phyloP scores from a whole-genome alignment of 2,888 invertebrate genomes.

The Aricia artaxerxes region DNA sequence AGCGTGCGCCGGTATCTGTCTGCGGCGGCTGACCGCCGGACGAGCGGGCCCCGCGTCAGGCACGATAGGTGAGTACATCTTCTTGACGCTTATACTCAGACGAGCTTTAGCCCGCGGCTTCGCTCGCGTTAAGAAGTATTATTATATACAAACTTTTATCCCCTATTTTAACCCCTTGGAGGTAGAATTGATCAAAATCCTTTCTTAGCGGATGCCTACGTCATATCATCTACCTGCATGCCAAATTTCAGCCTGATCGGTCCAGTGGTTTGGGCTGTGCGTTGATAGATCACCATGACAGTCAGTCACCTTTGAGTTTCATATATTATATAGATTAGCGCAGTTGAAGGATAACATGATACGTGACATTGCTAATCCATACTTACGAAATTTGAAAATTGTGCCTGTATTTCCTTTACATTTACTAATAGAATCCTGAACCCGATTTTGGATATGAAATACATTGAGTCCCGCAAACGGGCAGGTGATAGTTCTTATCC shows the following conservation, averaged over 20 bases:
- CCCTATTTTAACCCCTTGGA: too few relatives aligned
- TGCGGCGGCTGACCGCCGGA: constrained; percentile 74
- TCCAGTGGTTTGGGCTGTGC: too few relatives aligned
- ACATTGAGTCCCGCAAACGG: too few relatives aligned
- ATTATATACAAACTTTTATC: too few relatives aligned
- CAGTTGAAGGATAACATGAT: neutral
- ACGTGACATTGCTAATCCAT: neutral
- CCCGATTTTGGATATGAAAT: neutral
- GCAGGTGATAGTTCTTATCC: neutral
- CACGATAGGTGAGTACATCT: constrained; percentile 67
- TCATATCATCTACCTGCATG: too few relatives aligned
- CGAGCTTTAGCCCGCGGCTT: too few relatives aligned
- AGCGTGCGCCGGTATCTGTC: constrained; percentile 87
- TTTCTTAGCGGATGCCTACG: too few relatives aligned
- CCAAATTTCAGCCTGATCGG: too few relatives aligned
- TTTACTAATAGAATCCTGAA: neutral
- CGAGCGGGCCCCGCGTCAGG: constrained; percentile 59
- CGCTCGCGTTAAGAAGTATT: too few relatives aligned
- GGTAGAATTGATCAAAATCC: too few relatives aligned
- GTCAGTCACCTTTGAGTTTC: too few relatives aligned
- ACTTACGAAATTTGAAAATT: neutral
- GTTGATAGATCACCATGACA: too few relatives aligned
- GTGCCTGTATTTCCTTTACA: neutral
- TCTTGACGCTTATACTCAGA: constrained; percentile 12
- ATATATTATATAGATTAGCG: neutral